Conservation (phyloP, 2,113 vertebrate genomes). For the Channa argus region DNA sequence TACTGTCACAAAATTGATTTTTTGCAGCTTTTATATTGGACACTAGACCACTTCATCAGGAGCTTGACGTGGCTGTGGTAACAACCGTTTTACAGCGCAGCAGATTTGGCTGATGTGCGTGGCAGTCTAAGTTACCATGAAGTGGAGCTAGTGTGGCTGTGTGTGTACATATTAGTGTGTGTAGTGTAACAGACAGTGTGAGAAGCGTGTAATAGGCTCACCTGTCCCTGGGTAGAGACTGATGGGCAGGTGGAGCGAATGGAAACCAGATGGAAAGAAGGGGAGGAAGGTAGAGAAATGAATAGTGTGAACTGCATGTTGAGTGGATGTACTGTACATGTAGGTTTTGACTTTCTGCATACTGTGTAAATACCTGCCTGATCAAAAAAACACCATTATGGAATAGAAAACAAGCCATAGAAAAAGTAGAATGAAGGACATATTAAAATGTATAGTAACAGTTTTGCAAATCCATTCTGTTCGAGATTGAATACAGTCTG, state of each 20-base stretch:
- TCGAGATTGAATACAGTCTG: too few relatives aligned
- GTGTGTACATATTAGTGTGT: slow-evolving; percentile 4
- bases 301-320: slow-evolving; percentile 13
- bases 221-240: slow-evolving; percentile 70
- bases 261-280: slow-evolving; percentile 65
- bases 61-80: slow-evolving; percentile 55
- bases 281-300: slow-evolving; percentile 3
- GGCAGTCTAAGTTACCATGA: slow-evolving; percentile 65
- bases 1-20: slow-evolving; percentile 16
- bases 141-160: slow-evolving; percentile 34
- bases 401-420: not conserved
- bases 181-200: slow-evolving; percentile 52
- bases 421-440: not conserved
- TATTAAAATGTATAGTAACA: too few relatives aligned
- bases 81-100: slow-evolving; percentile 70
- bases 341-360: slow-evolving; percentile 4
- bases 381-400: not conserved
- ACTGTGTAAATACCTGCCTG: not conserved
- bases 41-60: slow-evolving; percentile 72
- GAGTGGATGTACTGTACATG: slow-evolving; percentile 5
- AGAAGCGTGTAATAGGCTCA: slow-evolving; percentile 74
- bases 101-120: slow-evolving; percentile 65
- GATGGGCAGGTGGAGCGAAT: slow-evolving; percentile 76
- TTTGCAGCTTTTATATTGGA: slow-evolving; percentile 34
- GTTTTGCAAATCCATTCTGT: too few relatives aligned